Evolutionary conservation across 2,797 vertebrate genomes (phyloP).

Genomic region (Rousettus madagascariensis): DNA sequence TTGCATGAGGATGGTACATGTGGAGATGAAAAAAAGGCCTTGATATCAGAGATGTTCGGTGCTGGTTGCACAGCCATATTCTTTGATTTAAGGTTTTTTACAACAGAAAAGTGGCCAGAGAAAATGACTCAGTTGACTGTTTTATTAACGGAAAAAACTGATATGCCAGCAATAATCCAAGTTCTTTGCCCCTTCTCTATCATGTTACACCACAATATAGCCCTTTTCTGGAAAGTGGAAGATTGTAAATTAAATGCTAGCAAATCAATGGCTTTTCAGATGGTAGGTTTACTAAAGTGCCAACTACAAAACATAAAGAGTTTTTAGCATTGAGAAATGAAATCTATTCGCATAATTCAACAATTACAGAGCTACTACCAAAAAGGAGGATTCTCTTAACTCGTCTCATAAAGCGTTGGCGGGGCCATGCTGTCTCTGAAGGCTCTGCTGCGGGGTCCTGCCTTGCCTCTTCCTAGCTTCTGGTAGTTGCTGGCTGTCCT

Average conservation of each 20-base stretch:
- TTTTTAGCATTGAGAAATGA: constrained; percentile 22
- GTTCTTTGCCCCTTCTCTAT: constrained; percentile 52
- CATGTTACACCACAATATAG: not conserved
- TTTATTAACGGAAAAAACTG: constrained; percentile 81
- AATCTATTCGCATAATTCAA: constrained; percentile 31
- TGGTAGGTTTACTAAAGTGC: not conserved
- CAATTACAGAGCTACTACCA: not conserved
- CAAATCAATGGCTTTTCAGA: constrained; percentile 40
- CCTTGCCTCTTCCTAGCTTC: not conserved
- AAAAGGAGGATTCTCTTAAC: constrained; percentile 40
- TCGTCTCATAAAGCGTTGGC: constrained; percentile 39
- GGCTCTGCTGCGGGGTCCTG: not conserved
- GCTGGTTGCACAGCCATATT: constrained; percentile 62
- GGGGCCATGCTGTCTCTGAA: not conserved
- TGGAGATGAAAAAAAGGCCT: not conserved
- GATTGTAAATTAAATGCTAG: not conserved
- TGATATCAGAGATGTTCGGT: not conserved
- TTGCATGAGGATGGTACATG: not conserved
- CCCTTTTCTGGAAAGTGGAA: not conserved
- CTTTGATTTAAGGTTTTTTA: constrained; percentile 83
- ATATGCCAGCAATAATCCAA: constrained; percentile 52
- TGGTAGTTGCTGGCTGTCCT: not conserved
- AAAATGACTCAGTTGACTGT: constrained; percentile 67
- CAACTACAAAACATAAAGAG: constrained; percentile 51
- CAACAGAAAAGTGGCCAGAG: constrained; percentile 76